phyloP scores from a whole-genome alignment of 2,888 invertebrate genomes.

The Tetragonula carbonaria region DNA sequence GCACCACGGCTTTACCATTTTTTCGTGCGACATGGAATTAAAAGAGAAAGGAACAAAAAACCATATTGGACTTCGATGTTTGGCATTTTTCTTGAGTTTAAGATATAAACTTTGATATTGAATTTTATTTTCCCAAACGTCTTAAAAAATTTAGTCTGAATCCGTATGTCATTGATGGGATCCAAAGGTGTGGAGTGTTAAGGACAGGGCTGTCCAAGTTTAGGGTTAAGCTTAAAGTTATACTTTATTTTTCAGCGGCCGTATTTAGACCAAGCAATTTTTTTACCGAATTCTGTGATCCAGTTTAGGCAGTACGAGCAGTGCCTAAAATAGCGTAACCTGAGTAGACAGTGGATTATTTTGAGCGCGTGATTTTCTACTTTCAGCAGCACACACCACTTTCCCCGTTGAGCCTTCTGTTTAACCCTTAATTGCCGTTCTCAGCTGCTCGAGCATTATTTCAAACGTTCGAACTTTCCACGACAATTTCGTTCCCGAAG shows the following conservation, averaged over 20 bases:
- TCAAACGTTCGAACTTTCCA: background rate
- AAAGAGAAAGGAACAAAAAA: no score
- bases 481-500: no score
- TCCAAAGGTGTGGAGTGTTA: background rate
- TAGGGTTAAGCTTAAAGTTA: background rate
- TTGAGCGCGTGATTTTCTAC: constrained; percentile 12
- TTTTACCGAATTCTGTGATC: constrained; percentile 5
- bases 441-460: background rate
- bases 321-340: constrained; percentile 22
- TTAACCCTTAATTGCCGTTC: background rate
- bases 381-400: background rate
- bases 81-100: no score
- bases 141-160: background rate
- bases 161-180: background rate
- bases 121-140: no score
- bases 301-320: constrained; percentile 3
- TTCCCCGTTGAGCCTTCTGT: background rate
- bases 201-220: background rate
- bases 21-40: no score
- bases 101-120: no score
- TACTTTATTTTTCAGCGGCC: background rate
- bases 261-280: background rate
- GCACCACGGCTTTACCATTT: no score
- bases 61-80: no score
- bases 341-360: constrained; percentile 20